These are phyloP conservation scores for Polia nebulosa DNA, from an alignment of 2,888 invertebrate species.

Conservation along the genomic window DNA sequence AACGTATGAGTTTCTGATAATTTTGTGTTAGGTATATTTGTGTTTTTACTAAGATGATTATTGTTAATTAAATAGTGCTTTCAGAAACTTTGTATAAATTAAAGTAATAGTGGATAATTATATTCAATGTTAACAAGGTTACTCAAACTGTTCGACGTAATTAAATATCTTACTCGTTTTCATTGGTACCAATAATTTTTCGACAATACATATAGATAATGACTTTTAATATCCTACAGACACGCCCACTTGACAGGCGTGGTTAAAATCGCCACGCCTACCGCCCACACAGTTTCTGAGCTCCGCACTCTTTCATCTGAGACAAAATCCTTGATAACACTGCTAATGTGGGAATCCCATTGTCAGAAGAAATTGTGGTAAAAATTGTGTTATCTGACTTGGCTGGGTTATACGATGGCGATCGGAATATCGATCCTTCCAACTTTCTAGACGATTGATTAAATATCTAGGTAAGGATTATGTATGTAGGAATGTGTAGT, in stretches of 20 bases:
- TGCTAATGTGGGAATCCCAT: slow-evolving; percentile 74
- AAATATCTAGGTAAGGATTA: slow-evolving; percentile 72
- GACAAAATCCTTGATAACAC: slow-evolving; percentile 83
- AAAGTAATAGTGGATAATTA: no score
- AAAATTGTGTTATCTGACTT: slow-evolving; percentile 62
- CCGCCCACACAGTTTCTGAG: slow-evolving; percentile 79
- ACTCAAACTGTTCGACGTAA: neutral
- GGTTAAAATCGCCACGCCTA: slow-evolving; percentile 82
- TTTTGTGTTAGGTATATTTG: no score
- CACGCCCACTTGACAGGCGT: slow-evolving; percentile 86
- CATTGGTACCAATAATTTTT: slow-evolving; percentile 23
- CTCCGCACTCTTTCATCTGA: slow-evolving; percentile 75
- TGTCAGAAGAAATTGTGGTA: slow-evolving; percentile 65
- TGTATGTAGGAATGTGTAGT: slow-evolving; percentile 24
- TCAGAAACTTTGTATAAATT: no score
- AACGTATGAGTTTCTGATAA: no score
- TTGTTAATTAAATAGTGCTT: no score
- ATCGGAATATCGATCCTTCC: slow-evolving; percentile 84
- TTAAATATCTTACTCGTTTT: slow-evolving; percentile 9
- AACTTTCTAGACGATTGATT: slow-evolving; percentile 91
- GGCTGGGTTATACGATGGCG: slow-evolving; percentile 77
- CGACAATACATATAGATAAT: slow-evolving; percentile 60
- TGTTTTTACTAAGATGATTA: no score
- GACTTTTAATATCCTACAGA: slow-evolving; percentile 68
- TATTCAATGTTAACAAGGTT: neutral